phyloP scores from a whole-genome alignment of 1,140 invertebrate species.

The Gryllus bimaculatus region DNA sequence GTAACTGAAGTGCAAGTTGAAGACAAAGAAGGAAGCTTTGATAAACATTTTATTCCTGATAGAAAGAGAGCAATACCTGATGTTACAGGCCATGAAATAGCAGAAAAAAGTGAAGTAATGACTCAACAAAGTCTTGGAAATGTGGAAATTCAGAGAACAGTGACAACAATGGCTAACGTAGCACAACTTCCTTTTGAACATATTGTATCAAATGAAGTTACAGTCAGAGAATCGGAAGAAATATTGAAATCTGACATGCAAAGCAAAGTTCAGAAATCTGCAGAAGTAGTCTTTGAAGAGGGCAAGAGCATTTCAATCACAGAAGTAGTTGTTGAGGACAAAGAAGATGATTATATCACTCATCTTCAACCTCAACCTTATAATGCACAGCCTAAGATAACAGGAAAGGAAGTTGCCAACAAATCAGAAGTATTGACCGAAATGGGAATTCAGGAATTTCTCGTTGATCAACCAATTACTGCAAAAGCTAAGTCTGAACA shows the following conservation, averaged over 20 bases:
- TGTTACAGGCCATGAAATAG: conserved; percentile 32
- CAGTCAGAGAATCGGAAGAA: conserved; percentile 32
- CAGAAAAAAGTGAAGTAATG: conserved; percentile 29
- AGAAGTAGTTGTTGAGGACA: conserved; percentile 38
- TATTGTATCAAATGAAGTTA: conserved; percentile 28
- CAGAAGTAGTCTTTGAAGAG: conserved; percentile 35
- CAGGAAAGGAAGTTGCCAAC: conserved; percentile 32
- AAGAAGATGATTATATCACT: conserved; percentile 30
- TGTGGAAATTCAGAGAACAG: conserved; percentile 26
- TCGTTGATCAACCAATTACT: conserved; percentile 30
- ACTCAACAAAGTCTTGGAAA: conserved; percentile 30
- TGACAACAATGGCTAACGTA: conserved; percentile 22
- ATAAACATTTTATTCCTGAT: conserved; percentile 12
- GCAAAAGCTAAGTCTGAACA: conserved; percentile 30
- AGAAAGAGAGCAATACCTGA: conserved; percentile 24
- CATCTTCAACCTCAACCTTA: conserved; percentile 32
- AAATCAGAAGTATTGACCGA: conserved; percentile 34
- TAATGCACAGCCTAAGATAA: conserved; percentile 29
- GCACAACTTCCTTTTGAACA: conserved; percentile 30
- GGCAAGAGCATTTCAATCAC: conserved; percentile 38
- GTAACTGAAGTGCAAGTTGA: conserved; percentile 25
- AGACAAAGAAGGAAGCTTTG: conserved; percentile 26
- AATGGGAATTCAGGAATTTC: conserved; percentile 31
- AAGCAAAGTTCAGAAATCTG: conserved; percentile 30
- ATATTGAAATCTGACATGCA: conserved; percentile 29